These are phyloP conservation scores for Aricia artaxerxes DNA, from an alignment of 2,888 invertebrate species.

Conservation along the genomic window DNA sequence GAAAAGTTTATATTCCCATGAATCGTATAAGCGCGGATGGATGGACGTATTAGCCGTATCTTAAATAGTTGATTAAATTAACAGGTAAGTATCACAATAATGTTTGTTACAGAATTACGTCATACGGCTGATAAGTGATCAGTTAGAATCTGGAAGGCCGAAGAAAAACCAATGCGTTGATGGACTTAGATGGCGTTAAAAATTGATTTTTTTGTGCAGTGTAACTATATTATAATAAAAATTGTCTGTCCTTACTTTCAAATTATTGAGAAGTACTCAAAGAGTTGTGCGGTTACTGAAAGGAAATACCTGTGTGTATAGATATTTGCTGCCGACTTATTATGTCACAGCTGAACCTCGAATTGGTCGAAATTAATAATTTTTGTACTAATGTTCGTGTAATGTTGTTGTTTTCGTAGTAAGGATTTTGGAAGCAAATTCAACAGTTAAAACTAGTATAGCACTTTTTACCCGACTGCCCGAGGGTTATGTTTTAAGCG, in stretches of 20 bases:
- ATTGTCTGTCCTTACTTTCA: not conserved
- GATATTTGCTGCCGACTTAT: slow-evolving; percentile 51
- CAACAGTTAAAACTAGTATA: not conserved
- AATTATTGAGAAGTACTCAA: not conserved
- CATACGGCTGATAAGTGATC: not conserved
- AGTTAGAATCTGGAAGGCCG: not conserved
- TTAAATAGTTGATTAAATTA: too few species aligned
- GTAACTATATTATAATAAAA: too few species aligned
- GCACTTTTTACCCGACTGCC: too few species aligned
- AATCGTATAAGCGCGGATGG: too few species aligned
- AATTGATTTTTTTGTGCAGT: too few species aligned
- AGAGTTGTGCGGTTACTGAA: slow-evolving; percentile 25
- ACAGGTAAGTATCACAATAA: too few species aligned
- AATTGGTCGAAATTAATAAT: not conserved
- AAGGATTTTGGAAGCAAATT: not conserved
- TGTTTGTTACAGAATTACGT: too few species aligned
- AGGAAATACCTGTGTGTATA: slow-evolving; percentile 41
- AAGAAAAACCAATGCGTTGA: not conserved
- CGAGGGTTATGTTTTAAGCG: too few species aligned
- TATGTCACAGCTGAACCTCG: not conserved
- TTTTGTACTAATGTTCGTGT: too few species aligned
- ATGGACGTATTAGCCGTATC: too few species aligned
- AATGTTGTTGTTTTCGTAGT: not conserved
- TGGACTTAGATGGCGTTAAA: too few species aligned
- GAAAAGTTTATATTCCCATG: too few species aligned